phyloP scores from a whole-genome alignment of 2,113 vertebrate genomes.

The Ornithorhynchus anatinus region DNA sequence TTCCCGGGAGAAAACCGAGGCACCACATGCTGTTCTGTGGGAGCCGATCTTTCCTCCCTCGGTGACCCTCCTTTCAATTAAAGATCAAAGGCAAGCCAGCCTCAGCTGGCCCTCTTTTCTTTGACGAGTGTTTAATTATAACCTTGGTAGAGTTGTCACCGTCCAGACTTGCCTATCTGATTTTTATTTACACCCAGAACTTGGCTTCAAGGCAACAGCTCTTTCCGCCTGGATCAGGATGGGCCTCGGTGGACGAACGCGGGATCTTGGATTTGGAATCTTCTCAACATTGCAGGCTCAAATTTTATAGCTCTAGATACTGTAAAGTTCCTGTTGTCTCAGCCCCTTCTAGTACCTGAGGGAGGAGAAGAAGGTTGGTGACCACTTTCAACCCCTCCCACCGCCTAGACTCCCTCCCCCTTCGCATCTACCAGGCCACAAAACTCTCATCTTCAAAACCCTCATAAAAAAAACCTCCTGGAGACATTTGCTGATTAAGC shows the following conservation, averaged over 20 bases:
- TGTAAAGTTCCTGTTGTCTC: too few relatives aligned
- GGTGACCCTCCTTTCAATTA: conserved; percentile 21
- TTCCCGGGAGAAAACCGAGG: conserved; percentile 49
- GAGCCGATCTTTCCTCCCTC: conserved; percentile 40
- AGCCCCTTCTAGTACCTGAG: too few relatives aligned
- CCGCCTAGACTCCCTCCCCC: too few relatives aligned
- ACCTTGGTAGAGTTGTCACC: conserved; percentile 17
- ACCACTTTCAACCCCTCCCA: too few relatives aligned
- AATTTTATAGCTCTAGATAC: too few relatives aligned
- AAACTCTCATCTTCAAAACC: too few relatives aligned
- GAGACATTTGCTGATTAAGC: too few relatives aligned
- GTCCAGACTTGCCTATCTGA: conserved; percentile 10
- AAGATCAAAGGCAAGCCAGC: conserved; percentile 41
- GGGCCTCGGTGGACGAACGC: not conserved
- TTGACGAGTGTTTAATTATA: conserved; percentile 52
- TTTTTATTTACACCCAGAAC: conserved; percentile 22
- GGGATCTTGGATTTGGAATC: too few relatives aligned
- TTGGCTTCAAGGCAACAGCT: conserved; percentile 29
- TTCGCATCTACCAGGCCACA: too few relatives aligned
- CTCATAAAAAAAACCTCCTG: too few relatives aligned
- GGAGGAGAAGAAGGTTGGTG: too few relatives aligned
- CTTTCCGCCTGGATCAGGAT: conserved; percentile 25
- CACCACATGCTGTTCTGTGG: conserved; percentile 15
- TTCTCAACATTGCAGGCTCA: too few relatives aligned
- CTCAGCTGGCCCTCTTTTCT: conserved; percentile 12